Evolutionary conservation across 2,888 invertebrate species (phyloP).

Genomic region (Neelides folsomi): DNA sequence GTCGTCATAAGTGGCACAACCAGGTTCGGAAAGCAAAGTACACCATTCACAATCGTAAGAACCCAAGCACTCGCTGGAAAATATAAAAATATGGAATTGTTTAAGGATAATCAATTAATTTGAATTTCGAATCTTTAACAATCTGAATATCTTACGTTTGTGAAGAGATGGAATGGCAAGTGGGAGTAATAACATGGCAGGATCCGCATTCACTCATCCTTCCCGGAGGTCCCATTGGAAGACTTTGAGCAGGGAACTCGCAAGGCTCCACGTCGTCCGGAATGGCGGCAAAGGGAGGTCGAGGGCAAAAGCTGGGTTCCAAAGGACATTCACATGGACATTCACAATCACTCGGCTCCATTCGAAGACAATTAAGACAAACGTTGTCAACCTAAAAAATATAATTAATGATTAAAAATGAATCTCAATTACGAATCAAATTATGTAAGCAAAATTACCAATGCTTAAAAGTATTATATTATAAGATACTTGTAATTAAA

Average conservation of each 20-base stretch:
- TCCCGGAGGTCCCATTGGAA: conserved; percentile 12
- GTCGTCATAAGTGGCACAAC: conserved; percentile 44
- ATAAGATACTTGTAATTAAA: background rate
- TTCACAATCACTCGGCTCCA: conserved; percentile 89
- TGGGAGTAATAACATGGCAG: no score
- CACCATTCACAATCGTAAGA: conserved; percentile 88
- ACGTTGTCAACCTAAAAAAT: conserved; percentile 65
- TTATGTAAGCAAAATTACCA: no score
- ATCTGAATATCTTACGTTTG: no score
- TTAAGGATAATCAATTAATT: no score
- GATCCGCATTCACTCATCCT: no score
- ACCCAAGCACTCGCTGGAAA: conserved; percentile 46
- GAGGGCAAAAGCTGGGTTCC: conserved; percentile 43
- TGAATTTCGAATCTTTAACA: no score
- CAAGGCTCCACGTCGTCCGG: conserved; percentile 16
- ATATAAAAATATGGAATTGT: conserved; percentile 8
- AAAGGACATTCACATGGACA: conserved; percentile 82
- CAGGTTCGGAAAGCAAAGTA: conserved; percentile 51
- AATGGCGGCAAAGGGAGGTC: conserved; percentile 27
- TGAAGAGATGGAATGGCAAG: no score
- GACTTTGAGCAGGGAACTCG: conserved; percentile 15
- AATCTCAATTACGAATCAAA: no score
- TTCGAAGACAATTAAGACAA: conserved; percentile 80
- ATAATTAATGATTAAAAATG: no score
- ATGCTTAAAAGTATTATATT: background rate